Base-by-base conservation (phyloP, 2,113 vertebrate species). In the Forbesichthys agassizii region DNA sequence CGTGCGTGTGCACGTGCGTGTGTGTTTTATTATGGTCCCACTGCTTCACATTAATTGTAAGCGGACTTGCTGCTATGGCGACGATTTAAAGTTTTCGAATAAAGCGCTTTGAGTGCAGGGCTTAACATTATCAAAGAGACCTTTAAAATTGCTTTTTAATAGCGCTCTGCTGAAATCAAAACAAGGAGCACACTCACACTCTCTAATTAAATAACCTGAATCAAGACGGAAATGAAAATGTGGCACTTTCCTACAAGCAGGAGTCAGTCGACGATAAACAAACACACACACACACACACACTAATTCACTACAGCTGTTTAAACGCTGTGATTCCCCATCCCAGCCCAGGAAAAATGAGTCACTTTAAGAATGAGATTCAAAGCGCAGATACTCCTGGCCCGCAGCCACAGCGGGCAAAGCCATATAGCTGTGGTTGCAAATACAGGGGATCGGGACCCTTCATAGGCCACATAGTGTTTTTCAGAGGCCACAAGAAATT, bases 201-300 rank as follows among this genome's bases (percentile, higher is more conserved):
- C 65, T 68, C 78, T 73, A 64, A 85, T 88, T 73, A 81, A 86
- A 83, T 61, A 33, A 14, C 14, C 52, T 49, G 5, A 64, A 67
- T 14, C 78, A 73, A 66, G 59, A 70, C 42, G 46, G 60, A 69
- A 71, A 67, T 74, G 18, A 72, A 78, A 76, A 61, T 20, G 36
- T 61, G 8, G 12, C 48, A 48, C 61, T 58, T 70, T 60, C 51
- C 60, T 64, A 63, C 11, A 9, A 66, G 14, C 12, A 54, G 7
- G 53, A 55, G n/a, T n/a, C 53, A 8, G n/a, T 55, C 53, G 5
- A 8, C 9, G 7, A 6, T 42, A 42, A 42, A 42, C 36, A 42
- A 5, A 42, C 36, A 6, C 36, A 42, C 66, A 36, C 1, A n/a
- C n/a, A 74, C 48, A 48, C 14, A 36, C 1, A 18, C 48, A 0